Evolutionary conservation across 2,888 invertebrate species (phyloP), one percentile per base, ranked within the genome.

Genomic region (Tyria jacobaeae): DNA sequence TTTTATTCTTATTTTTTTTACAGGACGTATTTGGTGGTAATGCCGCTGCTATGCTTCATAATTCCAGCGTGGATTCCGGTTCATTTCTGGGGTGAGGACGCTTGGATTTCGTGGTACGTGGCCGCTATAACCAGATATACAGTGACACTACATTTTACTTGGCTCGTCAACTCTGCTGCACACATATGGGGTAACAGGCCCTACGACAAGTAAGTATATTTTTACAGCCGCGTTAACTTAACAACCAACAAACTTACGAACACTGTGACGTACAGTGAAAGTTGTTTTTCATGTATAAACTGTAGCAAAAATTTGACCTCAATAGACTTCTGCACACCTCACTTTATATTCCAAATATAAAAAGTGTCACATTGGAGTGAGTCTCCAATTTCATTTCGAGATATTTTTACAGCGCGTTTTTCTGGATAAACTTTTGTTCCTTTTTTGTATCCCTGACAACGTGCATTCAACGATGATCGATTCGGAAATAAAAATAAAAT

Each of bases 131-230:
- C 96, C 71, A 95, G 98, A 60, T 99, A 98, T 90, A 96, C 96
- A 4, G 51, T 96, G 7, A 95, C 96, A 0, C 94, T 99, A 50
- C 97, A 99, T 87, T 95, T 96, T 78, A 99, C 99, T 0, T 99
- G 99, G 99, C 92, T 97, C 64, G 98, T 99, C 21, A 99, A 99
- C 92, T 98, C 98, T 65, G 97, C 97, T 0, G 99, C 99, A 0
- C 99, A 99, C 86, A 96, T 98, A 78, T 98, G 97, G 95, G 99
- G 99, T 73, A 96, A 95, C 86, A 96, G 96, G 81, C 99, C 99
- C 1, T 99, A 97, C 86, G 99, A 99, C 87, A 95, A 95, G 96
- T 96, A 87, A 95, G 95, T 31, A 31, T 31, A 4, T 10, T 41
- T 21, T 39, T 39, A 21, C 9, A 1, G 12, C 3, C 7, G 9